Evolutionary conservation across 2,888 invertebrate genomes (phyloP), one percentile per base, ranked within the genome.

Genomic region (Eueremaeus valkanovi): DNA sequence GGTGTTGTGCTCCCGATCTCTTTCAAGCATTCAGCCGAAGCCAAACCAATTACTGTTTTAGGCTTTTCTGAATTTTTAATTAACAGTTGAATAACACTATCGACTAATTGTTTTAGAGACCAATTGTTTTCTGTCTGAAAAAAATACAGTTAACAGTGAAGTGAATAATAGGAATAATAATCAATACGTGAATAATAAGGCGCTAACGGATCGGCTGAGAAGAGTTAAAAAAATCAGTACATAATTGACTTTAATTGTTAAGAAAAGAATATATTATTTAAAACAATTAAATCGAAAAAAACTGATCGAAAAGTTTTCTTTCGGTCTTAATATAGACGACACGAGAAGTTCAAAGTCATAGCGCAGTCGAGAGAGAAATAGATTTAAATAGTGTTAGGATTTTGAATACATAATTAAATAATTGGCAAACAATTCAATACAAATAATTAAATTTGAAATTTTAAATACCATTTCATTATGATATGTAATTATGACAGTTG

Each of bases 401-500:
- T 55, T 3, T 58, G 31, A 58, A 29, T 58, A 58, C 11, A 13
- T 58, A 58, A 58, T 58, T 21, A 29, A 58, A 58, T 58, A 58
- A 58, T 58, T 58, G 58, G 9, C 13, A 58, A 21, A 61, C 1
- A 0, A 33, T 36, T 36, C 21, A 21, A 33, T 36, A 29, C 16
- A 61, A 61, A 61, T 3, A 18, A 45, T 21, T 24, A 29, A 5
- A 1, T 13, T n/a, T 5, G 5, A 11, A 49, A 49, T 61, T 31
- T 13, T 29, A 9, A 31, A 29, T 63, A 75, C 75, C 45, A 58
- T 68, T 51, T 75, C 70, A 24, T 36, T 24, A 21, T 75, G 51
- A 51, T 55, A 70, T n/a, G 51, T 66, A 45, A 76, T 55, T 72
- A 76, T 49, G 24, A 68, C 40, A 31, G 76, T 76, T 40, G 61